A percentile compares a stretch with the other conserved stretches of the same genome.
Conservation (phyloP, 2,113 vertebrate genomes). For the Australoheros scitulus region DNA sequence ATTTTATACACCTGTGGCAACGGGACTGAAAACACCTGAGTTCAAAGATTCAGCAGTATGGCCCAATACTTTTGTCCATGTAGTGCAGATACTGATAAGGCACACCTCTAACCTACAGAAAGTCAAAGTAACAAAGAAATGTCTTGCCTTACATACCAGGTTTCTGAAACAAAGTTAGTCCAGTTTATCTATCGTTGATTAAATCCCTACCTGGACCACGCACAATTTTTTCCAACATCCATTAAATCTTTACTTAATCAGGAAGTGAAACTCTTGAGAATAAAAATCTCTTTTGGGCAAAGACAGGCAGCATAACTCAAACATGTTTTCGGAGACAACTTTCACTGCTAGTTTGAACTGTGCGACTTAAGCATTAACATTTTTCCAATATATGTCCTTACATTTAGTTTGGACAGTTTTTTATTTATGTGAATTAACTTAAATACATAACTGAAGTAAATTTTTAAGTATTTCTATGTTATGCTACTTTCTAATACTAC, state of each 20-base stretch:
- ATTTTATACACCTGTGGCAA: background rate
- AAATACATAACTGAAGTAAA: background rate
- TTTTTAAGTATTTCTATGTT: background rate
- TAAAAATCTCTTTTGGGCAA: background rate
- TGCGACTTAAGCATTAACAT: fast-evolving
- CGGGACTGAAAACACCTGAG: background rate
- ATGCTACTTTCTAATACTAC: background rate
- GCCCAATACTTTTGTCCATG: background rate
- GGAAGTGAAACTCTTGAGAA: fast-evolving
- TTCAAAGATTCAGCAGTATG: background rate
- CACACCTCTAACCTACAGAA: background rate
- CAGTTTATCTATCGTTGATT: background rate
- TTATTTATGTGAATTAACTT: background rate
- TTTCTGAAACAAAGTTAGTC: background rate
- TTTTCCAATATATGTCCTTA: background rate
- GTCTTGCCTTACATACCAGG: background rate
- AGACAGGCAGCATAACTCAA: background rate
- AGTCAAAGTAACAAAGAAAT: background rate
- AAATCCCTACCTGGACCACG: background rate
- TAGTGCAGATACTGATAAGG: background rate
- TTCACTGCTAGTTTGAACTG: background rate
- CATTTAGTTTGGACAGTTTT: background rate
- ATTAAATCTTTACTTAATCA: background rate
- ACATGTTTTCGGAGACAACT: fast-evolving
- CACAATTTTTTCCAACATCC: background rate